These are phyloP conservation scores for Oasisia sp. DNA, from an alignment of 2,888 invertebrate genomes.

Conservation along the genomic window DNA sequence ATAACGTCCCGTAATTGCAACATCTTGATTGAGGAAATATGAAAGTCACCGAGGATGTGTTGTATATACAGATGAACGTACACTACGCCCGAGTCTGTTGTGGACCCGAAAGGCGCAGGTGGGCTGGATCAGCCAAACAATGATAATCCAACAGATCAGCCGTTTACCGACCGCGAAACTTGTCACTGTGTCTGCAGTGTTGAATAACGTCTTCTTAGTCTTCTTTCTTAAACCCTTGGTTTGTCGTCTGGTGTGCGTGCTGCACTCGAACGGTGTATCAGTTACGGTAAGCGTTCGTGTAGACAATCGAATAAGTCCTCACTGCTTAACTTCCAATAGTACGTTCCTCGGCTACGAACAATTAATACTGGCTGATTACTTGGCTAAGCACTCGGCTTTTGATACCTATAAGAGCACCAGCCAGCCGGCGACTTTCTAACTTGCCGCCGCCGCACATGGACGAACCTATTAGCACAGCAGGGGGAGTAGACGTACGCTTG, in stretches of 20 bases:
- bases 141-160: background rate
- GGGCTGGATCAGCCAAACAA: background rate
- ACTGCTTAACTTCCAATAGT: background rate
- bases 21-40: background rate
- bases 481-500: background rate
- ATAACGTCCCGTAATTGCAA: background rate
- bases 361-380: conserved; percentile 7
- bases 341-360: background rate
- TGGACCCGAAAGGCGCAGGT: background rate
- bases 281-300: background rate
- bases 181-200: background rate
- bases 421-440: conserved; percentile 7
- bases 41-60: background rate
- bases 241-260: background rate
- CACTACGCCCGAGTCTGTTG: background rate
- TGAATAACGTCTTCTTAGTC: background rate
- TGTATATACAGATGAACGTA: background rate
- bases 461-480: conserved; percentile 4
- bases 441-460: background rate
- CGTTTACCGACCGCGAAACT: background rate
- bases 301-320: conserved; percentile 14
- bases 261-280: background rate
- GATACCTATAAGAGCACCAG: background rate
- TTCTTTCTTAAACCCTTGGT: background rate
- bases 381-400: background rate